Evolutionary conservation across 2,797 vertebrate species (phyloP).

Genomic region (Cossypha dichroa): DNA sequence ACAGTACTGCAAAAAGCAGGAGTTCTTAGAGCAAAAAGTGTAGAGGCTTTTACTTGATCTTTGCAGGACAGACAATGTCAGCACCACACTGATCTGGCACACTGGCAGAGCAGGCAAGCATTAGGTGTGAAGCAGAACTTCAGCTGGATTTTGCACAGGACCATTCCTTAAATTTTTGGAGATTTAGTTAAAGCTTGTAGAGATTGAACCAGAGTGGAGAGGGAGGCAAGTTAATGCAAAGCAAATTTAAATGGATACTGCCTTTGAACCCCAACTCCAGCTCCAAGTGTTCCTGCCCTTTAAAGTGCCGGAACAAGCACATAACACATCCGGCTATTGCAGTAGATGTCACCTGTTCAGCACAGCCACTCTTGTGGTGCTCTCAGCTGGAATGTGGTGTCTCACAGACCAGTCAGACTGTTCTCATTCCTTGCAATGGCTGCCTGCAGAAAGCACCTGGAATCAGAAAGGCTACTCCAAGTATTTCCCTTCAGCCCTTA

Average conservation of each 20-base stretch:
- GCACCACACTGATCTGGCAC: fast-evolving
- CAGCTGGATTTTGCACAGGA: background rate
- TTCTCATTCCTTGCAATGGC: background rate
- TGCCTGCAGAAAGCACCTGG: background rate
- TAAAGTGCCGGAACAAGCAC: fast-evolving
- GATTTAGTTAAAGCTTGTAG: background rate
- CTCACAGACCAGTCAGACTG: fast-evolving
- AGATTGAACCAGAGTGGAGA: background rate
- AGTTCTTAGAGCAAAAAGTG: background rate
- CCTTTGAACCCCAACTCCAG: background rate
- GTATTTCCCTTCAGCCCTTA: background rate
- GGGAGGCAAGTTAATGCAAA: background rate
- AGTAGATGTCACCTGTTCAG: fast-evolving
- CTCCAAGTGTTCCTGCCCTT: background rate
- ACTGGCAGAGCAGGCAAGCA: fast-evolving
- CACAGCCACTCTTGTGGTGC: background rate
- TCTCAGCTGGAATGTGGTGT: background rate
- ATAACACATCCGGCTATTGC: fast-evolving
- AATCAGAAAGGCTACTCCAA: background rate
- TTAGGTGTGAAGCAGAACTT: background rate
- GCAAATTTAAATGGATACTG: background rate
- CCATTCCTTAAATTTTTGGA: background rate
- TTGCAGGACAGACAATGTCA: background rate
- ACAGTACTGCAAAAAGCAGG: background rate
- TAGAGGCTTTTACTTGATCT: background rate